Base-by-base conservation (phyloP, 2,113 vertebrate genomes). In the Bufo bufo region DNA sequence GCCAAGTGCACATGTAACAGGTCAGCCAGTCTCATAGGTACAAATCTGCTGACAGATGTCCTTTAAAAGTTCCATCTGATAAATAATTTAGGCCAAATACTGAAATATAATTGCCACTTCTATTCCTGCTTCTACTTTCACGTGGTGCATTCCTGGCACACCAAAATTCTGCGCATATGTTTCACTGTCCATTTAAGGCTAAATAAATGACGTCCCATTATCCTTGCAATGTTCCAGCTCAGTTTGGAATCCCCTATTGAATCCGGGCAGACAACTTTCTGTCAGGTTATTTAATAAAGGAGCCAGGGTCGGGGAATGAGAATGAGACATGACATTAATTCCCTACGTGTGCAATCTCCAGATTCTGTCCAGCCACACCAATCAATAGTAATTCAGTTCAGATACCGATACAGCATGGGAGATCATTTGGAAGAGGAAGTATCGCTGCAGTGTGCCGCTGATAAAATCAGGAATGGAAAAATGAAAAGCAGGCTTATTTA, bases 271-370 rank as follows among this genome's bases (percentile, higher is more conserved):
- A 78, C 85, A 54, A 66, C 74, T 75, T 66, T 78, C 74, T 86
- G 85, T 77, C 85, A 86, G 85, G 72, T 86, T 86, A 86, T 86
- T 77, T 86, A 78, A 77, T 79, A 61, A 85, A 50, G 12, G 71
- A 78, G 74, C 74, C 58, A 86, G 59, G 56, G 56, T 56, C 47
- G 56, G 82, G 49, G 59, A 74, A 74, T 74, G 33, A 86, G 75
- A 80, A 87, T 87, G 77, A 87, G 61, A 87, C 61, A 43, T 87
- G 77, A 87, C 77, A 80, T 80, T 56, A 87, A 87, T 87, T 87
- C 77, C 61, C 85, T 87, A 52, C 71, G 77, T 86, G 74, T 80
- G 50, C 85, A 59, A 33, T 66, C 63, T 56, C 75, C 77, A n/a
- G 49, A 80, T 87, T 81, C 20, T 66, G 77, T 81, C 65, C 77